A percentile compares a stretch with the other conserved stretches of the same genome.
Conservation (phyloP, 2,113 vertebrate genomes). For the Glareola pratincola region DNA sequence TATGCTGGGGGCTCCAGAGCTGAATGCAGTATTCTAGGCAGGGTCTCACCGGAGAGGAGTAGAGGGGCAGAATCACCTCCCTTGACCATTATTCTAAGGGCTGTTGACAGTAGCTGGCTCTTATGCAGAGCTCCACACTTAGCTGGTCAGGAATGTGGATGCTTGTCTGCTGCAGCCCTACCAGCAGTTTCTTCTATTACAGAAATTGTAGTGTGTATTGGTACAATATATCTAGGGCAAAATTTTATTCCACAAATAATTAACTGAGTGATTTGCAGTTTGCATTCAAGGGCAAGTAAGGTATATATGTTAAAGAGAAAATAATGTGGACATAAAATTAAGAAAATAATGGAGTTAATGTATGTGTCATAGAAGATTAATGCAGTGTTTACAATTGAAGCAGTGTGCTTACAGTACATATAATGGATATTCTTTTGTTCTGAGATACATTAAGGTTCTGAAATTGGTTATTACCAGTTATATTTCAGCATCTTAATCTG, state of each 20-base stretch:
- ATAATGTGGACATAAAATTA: neutral
- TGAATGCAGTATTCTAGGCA: neutral
- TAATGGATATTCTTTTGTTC: neutral
- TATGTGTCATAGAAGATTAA: neutral
- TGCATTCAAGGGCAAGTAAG: neutral
- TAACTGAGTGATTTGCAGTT: neutral
- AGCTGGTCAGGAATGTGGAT: neutral
- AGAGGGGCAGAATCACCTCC: neutral
- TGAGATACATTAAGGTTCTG: neutral
- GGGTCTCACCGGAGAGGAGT: neutral
- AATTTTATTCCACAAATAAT: neutral
- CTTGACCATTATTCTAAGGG: neutral
- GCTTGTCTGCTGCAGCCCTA: neutral
- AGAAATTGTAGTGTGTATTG: neutral
- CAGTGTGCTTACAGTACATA: neutral
- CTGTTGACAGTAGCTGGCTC: neutral
- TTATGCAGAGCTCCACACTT: neutral
- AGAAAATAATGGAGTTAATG: neutral
- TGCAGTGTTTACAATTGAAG: neutral
- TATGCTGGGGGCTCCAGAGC: neutral
- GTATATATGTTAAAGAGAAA: neutral
- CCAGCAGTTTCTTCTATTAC: neutral
- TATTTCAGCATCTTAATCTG: conserved; percentile 33
- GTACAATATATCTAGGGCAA: neutral
- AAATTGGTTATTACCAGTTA: neutral